phyloP scores from a whole-genome alignment of 1,140 invertebrate genomes.

The Drosophila pachea region DNA sequence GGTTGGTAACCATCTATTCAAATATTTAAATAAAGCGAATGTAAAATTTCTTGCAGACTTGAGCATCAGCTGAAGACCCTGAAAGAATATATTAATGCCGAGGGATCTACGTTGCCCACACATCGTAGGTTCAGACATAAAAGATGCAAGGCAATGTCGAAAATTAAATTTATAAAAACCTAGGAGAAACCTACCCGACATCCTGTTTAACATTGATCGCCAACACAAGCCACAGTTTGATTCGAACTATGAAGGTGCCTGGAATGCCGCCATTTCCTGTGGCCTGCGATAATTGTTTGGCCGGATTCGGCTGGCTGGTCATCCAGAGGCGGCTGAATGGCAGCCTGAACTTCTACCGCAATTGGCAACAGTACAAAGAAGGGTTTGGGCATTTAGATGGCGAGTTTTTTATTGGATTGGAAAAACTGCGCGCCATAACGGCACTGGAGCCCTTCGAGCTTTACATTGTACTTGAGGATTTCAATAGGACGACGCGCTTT shows the following conservation, averaged over 20 bases:
- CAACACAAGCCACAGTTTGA: constrained; percentile 25
- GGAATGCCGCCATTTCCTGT: constrained; percentile 43
- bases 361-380: constrained; percentile 83
- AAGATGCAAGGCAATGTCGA: too few species aligned
- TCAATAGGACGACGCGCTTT: constrained; percentile 79
- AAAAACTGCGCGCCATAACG: constrained; percentile 81
- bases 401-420: constrained; percentile 83
- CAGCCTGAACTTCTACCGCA: constrained; percentile 82
- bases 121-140: too few species aligned
- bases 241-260: constrained; percentile 39
- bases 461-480: constrained; percentile 83
- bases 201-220: constrained; percentile 35
- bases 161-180: too few species aligned
- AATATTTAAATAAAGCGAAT: too few species aligned
- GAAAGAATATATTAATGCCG: too few species aligned
- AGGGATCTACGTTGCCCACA: too few species aligned
- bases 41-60: too few species aligned
- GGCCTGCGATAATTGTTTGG: constrained; percentile 46
- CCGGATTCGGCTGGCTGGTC: constrained; percentile 81
- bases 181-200: constrained; percentile 14
- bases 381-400: constrained; percentile 83
- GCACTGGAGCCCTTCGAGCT: constrained; percentile 82
- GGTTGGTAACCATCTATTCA: too few species aligned
- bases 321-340: constrained; percentile 83
- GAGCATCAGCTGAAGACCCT: too few species aligned